Conservation (phyloP, 1,140 invertebrate species). For the Sycophila sp. region DNA sequence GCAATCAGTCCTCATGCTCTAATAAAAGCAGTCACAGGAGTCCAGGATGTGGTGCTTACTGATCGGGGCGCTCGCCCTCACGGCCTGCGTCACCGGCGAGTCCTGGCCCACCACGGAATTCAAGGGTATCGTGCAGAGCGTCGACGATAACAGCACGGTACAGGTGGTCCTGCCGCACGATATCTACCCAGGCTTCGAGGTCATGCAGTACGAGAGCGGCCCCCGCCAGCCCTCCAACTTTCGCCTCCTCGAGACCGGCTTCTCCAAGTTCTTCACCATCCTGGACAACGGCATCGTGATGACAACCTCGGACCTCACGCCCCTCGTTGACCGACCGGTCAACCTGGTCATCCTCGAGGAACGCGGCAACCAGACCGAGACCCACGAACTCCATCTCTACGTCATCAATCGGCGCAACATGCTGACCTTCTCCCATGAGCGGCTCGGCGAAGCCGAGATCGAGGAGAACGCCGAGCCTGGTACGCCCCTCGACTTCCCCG, state of each 20-base stretch:
- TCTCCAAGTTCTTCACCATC: slow-evolving; percentile 85
- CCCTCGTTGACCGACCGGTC: slow-evolving; percentile 82
- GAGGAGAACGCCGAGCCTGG: slow-evolving; percentile 79
- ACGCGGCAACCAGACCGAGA: slow-evolving; percentile 78
- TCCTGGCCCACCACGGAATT: slow-evolving; percentile 1
- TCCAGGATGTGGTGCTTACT: slow-evolving; percentile 46
- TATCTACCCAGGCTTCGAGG: slow-evolving; percentile 84
- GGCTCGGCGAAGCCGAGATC: slow-evolving; percentile 74
- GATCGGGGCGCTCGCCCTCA: slow-evolving; percentile 29
- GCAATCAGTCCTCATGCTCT: slow-evolving; percentile 48
- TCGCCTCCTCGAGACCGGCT: slow-evolving; percentile 79
- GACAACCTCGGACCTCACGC: slow-evolving; percentile 85
- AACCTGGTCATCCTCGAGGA: slow-evolving; percentile 84
- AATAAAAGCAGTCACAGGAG: slow-evolving; percentile 44
- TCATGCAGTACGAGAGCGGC: slow-evolving; percentile 74
- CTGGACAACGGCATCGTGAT: slow-evolving; percentile 89
- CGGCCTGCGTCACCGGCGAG: neutral
- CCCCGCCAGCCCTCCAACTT: slow-evolving; percentile 67
- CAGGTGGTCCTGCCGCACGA: slow-evolving; percentile 80
- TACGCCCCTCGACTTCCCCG: slow-evolving; percentile 74
- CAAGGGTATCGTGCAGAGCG: neutral
- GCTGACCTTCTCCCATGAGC: slow-evolving; percentile 78
- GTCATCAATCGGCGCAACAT: slow-evolving; percentile 84
- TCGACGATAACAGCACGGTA: slow-evolving; percentile 45
- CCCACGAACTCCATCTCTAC: slow-evolving; percentile 82